Conservation (phyloP, 1,140 invertebrate genomes). For the Cotesia glomerata region DNA sequence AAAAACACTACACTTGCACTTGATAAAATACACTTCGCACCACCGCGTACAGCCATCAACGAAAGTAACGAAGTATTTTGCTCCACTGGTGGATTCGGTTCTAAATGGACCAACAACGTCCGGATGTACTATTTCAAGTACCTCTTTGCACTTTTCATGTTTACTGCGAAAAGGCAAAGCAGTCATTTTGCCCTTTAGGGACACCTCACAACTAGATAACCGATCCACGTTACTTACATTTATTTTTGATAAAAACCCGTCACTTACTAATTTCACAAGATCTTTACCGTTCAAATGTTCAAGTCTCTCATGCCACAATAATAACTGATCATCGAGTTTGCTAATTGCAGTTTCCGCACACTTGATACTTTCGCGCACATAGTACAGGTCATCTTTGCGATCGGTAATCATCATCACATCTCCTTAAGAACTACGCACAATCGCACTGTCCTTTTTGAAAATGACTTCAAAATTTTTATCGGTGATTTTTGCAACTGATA, state of each 20-base stretch:
- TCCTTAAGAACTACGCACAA: background rate
- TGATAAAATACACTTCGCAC: slow-evolving; percentile 50
- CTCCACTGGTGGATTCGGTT: slow-evolving; percentile 15
- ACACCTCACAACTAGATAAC: slow-evolving; percentile 37
- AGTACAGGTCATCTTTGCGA: slow-evolving; percentile 25
- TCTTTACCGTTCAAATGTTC: slow-evolving; percentile 30
- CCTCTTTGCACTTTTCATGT: slow-evolving; percentile 27
- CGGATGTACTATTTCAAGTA: slow-evolving; percentile 48
- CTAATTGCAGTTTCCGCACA: background rate
- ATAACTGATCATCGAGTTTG: background rate
- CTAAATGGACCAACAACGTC: slow-evolving; percentile 51
- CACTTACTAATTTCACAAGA: slow-evolving; percentile 4
- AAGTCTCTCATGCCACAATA: slow-evolving; percentile 27
- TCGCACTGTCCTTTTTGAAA: slow-evolving; percentile 10
- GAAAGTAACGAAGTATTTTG: slow-evolving; percentile 38
- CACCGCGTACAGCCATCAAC: slow-evolving; percentile 40
- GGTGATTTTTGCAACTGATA: slow-evolving; percentile 40
- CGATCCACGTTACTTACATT: background rate
- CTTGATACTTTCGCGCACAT: slow-evolving; percentile 3
- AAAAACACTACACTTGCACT: slow-evolving; percentile 49
- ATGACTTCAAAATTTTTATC: slow-evolving; percentile 31
- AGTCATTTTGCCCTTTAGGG: slow-evolving; percentile 44
- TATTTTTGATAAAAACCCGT: background rate
- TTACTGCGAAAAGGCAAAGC: slow-evolving; percentile 39
- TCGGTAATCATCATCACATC: background rate